Evolutionary conservation across 1,140 invertebrate genomes (phyloP).

Genomic region (Trypoxylus dichotomus): DNA sequence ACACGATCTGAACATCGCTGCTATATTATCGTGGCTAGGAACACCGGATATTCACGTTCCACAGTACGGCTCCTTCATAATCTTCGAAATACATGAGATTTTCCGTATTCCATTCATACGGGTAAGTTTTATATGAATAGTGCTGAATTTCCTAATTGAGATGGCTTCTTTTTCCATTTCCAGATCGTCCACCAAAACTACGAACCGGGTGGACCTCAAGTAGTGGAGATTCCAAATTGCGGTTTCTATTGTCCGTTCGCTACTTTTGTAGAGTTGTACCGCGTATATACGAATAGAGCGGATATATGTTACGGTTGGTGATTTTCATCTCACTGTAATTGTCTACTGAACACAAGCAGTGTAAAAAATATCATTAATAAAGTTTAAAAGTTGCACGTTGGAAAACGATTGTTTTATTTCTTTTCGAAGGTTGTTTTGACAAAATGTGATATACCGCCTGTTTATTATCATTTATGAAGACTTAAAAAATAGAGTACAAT

Average conservation of each 20-base stretch:
- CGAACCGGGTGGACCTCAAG: not conserved
- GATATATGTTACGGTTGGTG: too few species aligned
- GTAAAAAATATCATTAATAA: too few species aligned
- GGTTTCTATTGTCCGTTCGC: not conserved
- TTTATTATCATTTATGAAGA: too few species aligned
- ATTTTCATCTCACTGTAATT: too few species aligned
- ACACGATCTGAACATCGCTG: slow-evolving; percentile 41
- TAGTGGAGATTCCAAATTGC: not conserved
- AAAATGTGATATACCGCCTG: too few species aligned
- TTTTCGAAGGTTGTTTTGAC: too few species aligned
- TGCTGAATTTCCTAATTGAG: not conserved
- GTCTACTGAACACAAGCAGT: too few species aligned
- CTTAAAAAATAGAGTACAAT: too few species aligned
- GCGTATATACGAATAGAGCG: not conserved
- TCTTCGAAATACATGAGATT: slow-evolving; percentile 41
- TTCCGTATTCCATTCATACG: not conserved
- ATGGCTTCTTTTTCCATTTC: not conserved
- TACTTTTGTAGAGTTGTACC: not conserved
- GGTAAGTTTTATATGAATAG: not conserved
- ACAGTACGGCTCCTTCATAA: slow-evolving; percentile 40
- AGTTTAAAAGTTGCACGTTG: too few species aligned
- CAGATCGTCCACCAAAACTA: slow-evolving; percentile 11
- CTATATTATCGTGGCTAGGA: slow-evolving; percentile 36
- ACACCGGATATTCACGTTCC: slow-evolving; percentile 39
- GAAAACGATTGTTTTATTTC: too few species aligned